Percentiles rank a stretch among this genome's conserved stretches.
phyloP scores from a whole-genome alignment of 1,140 invertebrate species.

The Neoseiulus cucumeris region DNA sequence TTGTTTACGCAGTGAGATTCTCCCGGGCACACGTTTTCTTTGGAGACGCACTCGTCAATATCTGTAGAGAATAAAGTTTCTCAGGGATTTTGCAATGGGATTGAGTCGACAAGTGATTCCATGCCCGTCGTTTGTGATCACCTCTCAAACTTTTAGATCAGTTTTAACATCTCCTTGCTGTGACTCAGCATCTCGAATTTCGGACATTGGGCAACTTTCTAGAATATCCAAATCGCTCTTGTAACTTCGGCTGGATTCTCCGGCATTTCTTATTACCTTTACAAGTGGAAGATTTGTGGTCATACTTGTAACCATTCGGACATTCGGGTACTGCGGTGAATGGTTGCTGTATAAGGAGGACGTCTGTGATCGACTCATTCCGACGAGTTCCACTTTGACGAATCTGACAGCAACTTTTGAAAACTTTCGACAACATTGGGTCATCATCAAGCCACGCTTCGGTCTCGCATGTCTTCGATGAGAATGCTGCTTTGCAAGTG shows the following conservation, averaged over 20 bases:
- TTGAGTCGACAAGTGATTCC: background rate
- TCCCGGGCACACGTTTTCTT: background rate
- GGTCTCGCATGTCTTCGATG: no score
- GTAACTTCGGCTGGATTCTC: background rate
- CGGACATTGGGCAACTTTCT: background rate
- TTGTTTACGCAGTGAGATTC: background rate
- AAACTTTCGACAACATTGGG: no score
- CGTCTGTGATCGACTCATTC: no score
- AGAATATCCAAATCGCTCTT: background rate
- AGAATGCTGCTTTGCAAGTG: no score
- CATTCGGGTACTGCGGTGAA: no score
- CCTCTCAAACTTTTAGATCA: background rate
- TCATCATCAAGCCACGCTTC: no score
- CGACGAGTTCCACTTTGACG: no score
- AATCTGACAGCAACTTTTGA: no score
- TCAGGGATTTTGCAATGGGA: background rate
- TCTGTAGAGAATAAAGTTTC: background rate
- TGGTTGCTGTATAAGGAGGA: no score
- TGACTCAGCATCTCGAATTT: background rate
- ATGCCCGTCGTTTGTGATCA: background rate
- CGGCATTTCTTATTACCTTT: background rate
- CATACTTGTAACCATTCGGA: no score
- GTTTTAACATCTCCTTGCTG: background rate
- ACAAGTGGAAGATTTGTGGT: no score
- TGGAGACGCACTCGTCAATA: background rate